Evolutionary conservation across 1,140 invertebrate genomes (phyloP), one percentile per base, ranked within the genome.

Genomic region (Camponotus floridanus): DNA sequence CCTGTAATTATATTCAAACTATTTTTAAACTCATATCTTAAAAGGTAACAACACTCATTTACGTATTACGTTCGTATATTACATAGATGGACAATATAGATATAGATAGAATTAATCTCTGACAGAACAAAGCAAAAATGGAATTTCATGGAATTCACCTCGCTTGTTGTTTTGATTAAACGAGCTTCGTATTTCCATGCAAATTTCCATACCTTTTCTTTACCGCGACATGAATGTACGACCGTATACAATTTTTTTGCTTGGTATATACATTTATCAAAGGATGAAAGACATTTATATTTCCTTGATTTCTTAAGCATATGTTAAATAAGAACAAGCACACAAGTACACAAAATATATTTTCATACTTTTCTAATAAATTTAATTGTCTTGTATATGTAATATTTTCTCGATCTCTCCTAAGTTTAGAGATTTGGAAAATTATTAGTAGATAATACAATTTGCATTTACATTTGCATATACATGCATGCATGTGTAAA

Each of bases 181-280:
- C 64, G 76, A 68, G 76, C 33, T 68, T 39, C 45, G 76, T 80
- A 80, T 80, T 80, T 80, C 64, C 33, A 80, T 80, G 64, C 64
- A 80, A 55, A 80, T 80, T 80, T 68, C 64, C 76, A 80, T 70
- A 68, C 64, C 45, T 80, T 80, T 80, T 80, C 76, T 80, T 80
- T 80, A 70, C 33, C 45, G 64, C n/a, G 45, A 80, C 76, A 80
- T 26, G 67, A 80, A 80, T 80, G 64, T 70, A 80, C 9, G 62
- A 55, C 13, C 33, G 31, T 68, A 79, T 7, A 65, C 21, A 68
- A 80, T 68, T 68, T 80, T 51, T 80, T 80, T 68, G 31, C 45
- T 26, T n/a, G 18, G 11, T 9, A 11, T 55, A 70, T 15, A 51
- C 65, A 80, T 70, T 55, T 33, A 68, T 80, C 64, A 80, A 80